Percentiles rank a stretch among this genome's conserved stretches.
These are phyloP conservation scores for Porites lutea DNA, from an alignment of 64 coral and sea anemone genomes.

Conservation along the genomic window DNA sequence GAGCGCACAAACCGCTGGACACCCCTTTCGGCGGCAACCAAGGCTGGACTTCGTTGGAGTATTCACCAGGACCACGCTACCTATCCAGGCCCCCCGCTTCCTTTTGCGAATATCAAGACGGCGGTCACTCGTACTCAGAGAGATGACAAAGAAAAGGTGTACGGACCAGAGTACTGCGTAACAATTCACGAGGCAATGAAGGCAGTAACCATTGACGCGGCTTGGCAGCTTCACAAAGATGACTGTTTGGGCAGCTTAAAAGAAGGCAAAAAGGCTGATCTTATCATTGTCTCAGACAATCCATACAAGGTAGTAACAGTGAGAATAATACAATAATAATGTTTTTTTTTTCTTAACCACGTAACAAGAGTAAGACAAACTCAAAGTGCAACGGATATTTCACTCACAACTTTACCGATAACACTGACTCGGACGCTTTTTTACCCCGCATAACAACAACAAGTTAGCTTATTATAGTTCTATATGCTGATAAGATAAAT, in stretches of 20 bases:
- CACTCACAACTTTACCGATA: no score
- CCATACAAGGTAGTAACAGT: background rate
- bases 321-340: no score
- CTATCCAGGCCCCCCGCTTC: slow-evolving; percentile 57
- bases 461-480: no score
- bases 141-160: slow-evolving; percentile 19
- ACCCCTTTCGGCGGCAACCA: background rate
- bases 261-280: slow-evolving; percentile 39
- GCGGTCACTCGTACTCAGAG: slow-evolving; percentile 62
- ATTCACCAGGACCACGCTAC: slow-evolving; percentile 71
- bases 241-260: slow-evolving; percentile 32
- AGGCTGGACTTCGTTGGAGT: slow-evolving; percentile 11
- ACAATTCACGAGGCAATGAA: slow-evolving; percentile 68
- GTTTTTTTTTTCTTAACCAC: no score
- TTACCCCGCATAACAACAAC: no score
- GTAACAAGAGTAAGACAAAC: no score
- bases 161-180: slow-evolving; percentile 56
- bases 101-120: background rate
- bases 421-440: no score
- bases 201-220: slow-evolving; percentile 63
- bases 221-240: slow-evolving; percentile 67
- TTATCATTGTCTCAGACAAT: slow-evolving; percentile 55
- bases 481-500: no score
- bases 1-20: slow-evolving; percentile 71
- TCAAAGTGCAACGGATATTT: no score